These are phyloP conservation scores for Sycobia sp. DNA, from an alignment of 1,140 invertebrate species.

Conservation along the genomic window DNA sequence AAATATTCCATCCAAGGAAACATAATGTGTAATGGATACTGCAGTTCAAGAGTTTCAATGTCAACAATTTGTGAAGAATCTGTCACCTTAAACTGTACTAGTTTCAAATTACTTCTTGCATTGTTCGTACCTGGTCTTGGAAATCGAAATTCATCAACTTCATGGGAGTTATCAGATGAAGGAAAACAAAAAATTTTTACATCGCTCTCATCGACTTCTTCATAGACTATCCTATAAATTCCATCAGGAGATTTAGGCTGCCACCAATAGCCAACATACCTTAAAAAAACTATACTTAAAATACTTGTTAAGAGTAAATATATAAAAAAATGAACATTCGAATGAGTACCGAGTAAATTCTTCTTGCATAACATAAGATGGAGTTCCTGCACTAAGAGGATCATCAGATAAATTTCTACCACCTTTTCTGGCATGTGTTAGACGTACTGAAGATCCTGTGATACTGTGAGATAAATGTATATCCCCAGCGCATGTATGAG, in stretches of 20 bases:
- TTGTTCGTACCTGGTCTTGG: conserved; percentile 89
- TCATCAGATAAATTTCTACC: conserved; percentile 76
- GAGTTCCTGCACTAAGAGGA: conserved; percentile 86
- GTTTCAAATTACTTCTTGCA: conserved; percentile 85
- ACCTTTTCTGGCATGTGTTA: conserved; percentile 85
- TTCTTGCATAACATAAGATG: conserved; percentile 97
- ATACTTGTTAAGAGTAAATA: background rate
- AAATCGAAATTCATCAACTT: conserved; percentile 90
- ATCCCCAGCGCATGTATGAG: conserved; percentile 89
- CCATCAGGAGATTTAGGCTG: conserved; percentile 78
- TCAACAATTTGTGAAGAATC: conserved; percentile 71
- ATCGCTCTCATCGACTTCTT: conserved; percentile 94
- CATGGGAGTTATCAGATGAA: conserved; percentile 75
- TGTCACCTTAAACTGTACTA: conserved; percentile 82
- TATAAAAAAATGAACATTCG: background rate
- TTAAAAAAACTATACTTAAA: conserved; percentile 40
- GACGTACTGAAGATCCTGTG: conserved; percentile 72
- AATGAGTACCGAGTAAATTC: conserved; percentile 77
- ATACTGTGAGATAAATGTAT: conserved; percentile 84
- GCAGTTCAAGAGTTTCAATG: conserved; percentile 72
- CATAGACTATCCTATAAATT: conserved; percentile 89
- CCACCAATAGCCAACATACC: conserved; percentile 98
- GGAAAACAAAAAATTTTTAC: conserved; percentile 91
- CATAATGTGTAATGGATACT: conserved; percentile 73
- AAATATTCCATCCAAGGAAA: conserved; percentile 95